phyloP scores from a whole-genome alignment of 2,113 vertebrate genomes.

The Puntigrus tetrazona region DNA sequence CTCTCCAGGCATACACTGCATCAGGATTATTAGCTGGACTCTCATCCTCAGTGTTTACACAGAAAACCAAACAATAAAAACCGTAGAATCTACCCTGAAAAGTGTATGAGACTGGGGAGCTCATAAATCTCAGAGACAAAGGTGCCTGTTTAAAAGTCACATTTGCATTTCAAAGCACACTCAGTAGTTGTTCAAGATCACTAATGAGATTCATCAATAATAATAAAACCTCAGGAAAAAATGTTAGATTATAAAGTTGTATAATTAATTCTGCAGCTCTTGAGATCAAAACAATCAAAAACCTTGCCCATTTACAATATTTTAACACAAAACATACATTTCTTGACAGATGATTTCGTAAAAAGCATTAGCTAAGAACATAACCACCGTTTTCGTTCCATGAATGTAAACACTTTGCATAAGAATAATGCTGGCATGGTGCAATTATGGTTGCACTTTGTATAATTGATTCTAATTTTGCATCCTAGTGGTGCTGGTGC shows the following conservation, averaged over 20 bases:
- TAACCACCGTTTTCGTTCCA: background rate
- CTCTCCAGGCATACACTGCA: background rate
- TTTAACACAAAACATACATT: background rate
- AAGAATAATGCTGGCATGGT: background rate
- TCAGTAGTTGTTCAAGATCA: background rate
- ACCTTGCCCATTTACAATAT: background rate
- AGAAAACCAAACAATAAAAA: conserved; percentile 20
- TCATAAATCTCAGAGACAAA: background rate
- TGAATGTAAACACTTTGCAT: background rate
- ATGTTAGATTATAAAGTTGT: background rate
- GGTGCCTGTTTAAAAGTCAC: background rate
- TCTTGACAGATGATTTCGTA: background rate
- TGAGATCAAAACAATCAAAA: background rate
- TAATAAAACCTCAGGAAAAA: background rate
- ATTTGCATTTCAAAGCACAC: conserved; percentile 24
- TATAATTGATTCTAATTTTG: background rate
- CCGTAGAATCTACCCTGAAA: background rate
- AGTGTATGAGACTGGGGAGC: background rate
- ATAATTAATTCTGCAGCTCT: background rate
- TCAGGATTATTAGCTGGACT: background rate
- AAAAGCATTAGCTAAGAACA: background rate
- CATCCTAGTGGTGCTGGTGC: background rate
- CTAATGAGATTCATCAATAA: background rate
- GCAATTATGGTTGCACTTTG: background rate
- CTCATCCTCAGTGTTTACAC: background rate